Percentiles rank a stretch among this genome's conserved stretches.
phyloP scores from a whole-genome alignment of 2,797 vertebrate species.

The Lepidocolaptes lacrymiger region DNA sequence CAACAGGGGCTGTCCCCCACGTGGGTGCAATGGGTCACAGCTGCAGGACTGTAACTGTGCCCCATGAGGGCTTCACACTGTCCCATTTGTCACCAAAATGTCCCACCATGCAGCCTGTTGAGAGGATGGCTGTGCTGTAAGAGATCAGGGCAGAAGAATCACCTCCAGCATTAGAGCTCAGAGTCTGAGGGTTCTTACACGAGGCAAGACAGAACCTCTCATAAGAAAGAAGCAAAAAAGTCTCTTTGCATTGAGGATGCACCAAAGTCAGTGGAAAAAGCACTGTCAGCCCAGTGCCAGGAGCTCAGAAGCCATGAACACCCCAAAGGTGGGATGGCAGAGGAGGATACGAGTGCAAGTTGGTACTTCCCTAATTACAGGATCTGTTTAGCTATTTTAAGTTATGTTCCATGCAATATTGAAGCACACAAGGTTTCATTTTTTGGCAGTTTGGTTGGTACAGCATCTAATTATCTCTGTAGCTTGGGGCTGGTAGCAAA shows the following conservation, averaged over 20 bases:
- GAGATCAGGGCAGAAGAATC: neutral
- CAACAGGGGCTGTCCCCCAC: rapidly evolving
- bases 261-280: neutral
- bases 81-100: neutral
- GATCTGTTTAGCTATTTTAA: neutral
- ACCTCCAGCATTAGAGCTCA: neutral
- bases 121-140: neutral
- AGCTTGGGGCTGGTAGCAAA: neutral
- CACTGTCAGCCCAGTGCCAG: neutral
- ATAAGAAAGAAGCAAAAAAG: neutral
- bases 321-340: neutral
- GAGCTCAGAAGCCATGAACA: neutral
- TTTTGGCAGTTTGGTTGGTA: conserved; percentile 11
- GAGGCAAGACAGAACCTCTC: neutral
- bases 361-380: conserved; percentile 23
- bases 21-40: neutral
- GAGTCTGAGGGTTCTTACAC: neutral
- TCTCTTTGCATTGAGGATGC: neutral
- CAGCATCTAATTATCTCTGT: conserved; percentile 14
- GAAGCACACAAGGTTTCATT: conserved; percentile 9
- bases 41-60: neutral
- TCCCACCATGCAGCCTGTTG: neutral
- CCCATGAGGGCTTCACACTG: neutral
- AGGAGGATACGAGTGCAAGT: neutral
- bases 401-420: neutral